Conservation (phyloP, 2,888 invertebrate genomes). For the Heliconius ismenius region DNA sequence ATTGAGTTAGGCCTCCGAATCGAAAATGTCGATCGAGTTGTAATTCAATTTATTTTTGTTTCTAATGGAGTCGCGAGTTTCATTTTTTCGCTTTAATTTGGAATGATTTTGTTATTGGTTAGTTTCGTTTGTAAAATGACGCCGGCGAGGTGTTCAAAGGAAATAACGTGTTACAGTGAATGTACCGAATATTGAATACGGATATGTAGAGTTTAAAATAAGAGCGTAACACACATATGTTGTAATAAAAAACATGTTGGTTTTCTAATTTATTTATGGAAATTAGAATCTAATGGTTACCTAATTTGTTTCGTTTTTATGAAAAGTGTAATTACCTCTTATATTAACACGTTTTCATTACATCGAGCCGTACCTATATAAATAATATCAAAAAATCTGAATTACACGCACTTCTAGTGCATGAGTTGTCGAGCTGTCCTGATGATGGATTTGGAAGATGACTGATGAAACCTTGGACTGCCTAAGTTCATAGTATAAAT, state of each 20-base stretch:
- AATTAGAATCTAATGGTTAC: no score
- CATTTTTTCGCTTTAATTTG: slow-evolving; percentile 75
- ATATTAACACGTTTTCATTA: no score
- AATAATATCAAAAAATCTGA: no score
- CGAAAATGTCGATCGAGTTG: slow-evolving; percentile 82
- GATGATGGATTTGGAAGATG: no score
- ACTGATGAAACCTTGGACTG: no score
- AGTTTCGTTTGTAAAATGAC: slow-evolving; percentile 25
- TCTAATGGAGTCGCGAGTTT: slow-evolving; percentile 79
- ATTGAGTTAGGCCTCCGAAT: slow-evolving; percentile 81
- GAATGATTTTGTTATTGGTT: slow-evolving; percentile 56
- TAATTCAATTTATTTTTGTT: slow-evolving; percentile 83
- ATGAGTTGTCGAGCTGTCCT: no score
- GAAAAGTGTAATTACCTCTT: no score
- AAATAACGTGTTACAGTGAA: not conserved
- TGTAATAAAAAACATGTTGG: not conserved
- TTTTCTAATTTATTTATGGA: no score
- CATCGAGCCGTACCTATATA: no score
- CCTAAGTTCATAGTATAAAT: no score
- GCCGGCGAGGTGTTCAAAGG: slow-evolving; percentile 7
- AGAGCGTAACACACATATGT: not conserved
- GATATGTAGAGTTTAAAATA: not conserved
- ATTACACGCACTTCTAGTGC: no score
- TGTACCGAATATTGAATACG: not conserved
- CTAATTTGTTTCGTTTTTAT: no score